These are phyloP conservation scores for Eurypyga helias DNA, from an alignment of 2,113 vertebrate genomes.

Conservation along the genomic window DNA sequence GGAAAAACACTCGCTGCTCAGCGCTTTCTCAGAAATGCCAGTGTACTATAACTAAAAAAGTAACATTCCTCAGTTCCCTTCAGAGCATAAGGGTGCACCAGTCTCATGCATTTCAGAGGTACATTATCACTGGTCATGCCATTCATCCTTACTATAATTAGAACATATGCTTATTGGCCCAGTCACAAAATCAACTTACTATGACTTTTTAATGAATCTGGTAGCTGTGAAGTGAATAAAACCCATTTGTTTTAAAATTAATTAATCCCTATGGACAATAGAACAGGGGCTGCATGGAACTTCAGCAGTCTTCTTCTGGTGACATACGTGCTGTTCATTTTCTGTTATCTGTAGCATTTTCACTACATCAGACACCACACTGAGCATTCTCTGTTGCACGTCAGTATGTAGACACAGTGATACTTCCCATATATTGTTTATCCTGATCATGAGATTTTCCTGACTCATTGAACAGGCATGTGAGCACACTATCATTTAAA, in stretches of 20 bases:
- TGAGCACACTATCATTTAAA: neutral
- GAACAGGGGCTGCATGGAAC: neutral
- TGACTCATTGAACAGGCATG: neutral
- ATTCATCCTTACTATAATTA: neutral
- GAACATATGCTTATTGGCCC: neutral
- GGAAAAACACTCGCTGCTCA: neutral
- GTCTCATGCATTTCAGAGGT: neutral
- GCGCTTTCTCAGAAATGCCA: neutral
- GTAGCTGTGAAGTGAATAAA: neutral
- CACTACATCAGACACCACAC: neutral
- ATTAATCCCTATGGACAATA: neutral
- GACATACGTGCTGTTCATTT: neutral
- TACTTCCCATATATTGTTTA: neutral
- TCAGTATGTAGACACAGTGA: neutral
- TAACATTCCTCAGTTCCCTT: neutral
- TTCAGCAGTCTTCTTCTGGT: neutral
- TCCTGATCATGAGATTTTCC: neutral
- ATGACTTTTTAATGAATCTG: neutral
- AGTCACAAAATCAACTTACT: neutral
- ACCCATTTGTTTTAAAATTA: fast-evolving
- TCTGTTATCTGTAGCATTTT: neutral
- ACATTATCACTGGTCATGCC: neutral
- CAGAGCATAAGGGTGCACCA: neutral
- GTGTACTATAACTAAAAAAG: neutral
- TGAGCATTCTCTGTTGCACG: neutral